Base-by-base conservation (phyloP, 2,113 vertebrate species). In the Holacanthus passer region DNA sequence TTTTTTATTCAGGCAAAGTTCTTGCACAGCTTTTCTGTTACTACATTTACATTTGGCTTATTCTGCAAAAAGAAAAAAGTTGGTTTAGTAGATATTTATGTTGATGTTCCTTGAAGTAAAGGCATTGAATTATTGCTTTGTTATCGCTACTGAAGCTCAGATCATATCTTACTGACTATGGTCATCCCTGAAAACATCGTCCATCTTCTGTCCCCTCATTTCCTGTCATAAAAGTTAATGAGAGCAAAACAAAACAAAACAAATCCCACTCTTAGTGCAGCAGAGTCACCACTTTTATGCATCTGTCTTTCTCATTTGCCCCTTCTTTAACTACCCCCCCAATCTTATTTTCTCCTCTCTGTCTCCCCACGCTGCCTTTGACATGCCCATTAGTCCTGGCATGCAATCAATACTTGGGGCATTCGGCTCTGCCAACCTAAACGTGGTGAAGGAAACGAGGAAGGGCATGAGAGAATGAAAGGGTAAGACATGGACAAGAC, bases 351-450 rank as follows among this genome's bases (percentile, higher is more conserved):
- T 32, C 35, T 65, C 60, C 53, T 35, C n/a, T 56, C 29, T 47
- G 43, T 87, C 77, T 87, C 63, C 59, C 63, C 47, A 47, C 17
- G 11, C 79, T 62, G 60, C 65, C 59, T 88, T 83, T 90, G 83
- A 82, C 79, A 86, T 82, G 67, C 67, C 80, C 72, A 85, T 93
- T 87, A 87, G 85, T 85, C 79, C 65, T 84, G 16, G 72, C 13
- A 66, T 45, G 82, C 84, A 89, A 86, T 92, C 85, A 13, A 89
- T 89, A 87, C 63, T 53, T 32, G 41, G 37, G 68, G 63, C 73
- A 58, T 76, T 47, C 32, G 48, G 81, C 84, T 74, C 63, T 77
- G 75, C 76, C 47, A 41, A 73, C 56, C 39, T 67, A 63, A 77
- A 85, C 83, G 65, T 29, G 22, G 48, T 73, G 73, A 79, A 71